A percentile compares a stretch with the other conserved stretches of the same genome.
Conservation (phyloP, 2,888 invertebrate genomes). For the Sphinx pinastri region DNA sequence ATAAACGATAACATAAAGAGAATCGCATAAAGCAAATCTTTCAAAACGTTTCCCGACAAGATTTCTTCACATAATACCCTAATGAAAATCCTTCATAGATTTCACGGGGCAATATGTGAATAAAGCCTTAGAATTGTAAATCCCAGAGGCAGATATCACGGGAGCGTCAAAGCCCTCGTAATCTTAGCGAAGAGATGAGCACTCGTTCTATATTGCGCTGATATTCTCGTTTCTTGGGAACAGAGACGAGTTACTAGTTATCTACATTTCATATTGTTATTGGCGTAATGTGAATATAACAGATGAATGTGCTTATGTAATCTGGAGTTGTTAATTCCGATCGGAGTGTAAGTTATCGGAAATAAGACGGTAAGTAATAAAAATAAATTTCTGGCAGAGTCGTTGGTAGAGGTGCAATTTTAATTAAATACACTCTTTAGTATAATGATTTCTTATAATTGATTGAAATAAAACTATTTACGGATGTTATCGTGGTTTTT, state of each 20-base stretch:
- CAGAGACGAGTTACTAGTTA: neutral
- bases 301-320: neutral
- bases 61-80: slow-evolving; percentile 17
- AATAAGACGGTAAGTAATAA: too few relatives aligned
- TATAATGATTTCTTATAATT: too few relatives aligned
- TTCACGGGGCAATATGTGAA: slow-evolving; percentile 25
- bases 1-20: neutral
- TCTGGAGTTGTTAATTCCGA: too few relatives aligned
- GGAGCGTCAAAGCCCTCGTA: slow-evolving; percentile 40
- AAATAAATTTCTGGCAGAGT: too few relatives aligned
- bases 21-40: neutral
- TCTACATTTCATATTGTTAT: slow-evolving; percentile 3
- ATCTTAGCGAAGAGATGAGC: slow-evolving; percentile 38
- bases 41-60: slow-evolving; percentile 9
- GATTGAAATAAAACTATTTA: too few relatives aligned
- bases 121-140: slow-evolving; percentile 32
- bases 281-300: neutral
- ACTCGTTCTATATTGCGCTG: slow-evolving; percentile 34
- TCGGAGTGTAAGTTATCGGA: too few relatives aligned
- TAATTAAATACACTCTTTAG: too few relatives aligned
- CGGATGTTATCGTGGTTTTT: too few relatives aligned
- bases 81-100: slow-evolving; percentile 25
- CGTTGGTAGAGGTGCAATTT: too few relatives aligned
- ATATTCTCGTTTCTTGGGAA: slow-evolving; percentile 31
- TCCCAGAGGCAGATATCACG: slow-evolving; percentile 35